Base-by-base conservation (phyloP, 2,797 vertebrate genomes). In the Microctenopoma steveboyesi region DNA sequence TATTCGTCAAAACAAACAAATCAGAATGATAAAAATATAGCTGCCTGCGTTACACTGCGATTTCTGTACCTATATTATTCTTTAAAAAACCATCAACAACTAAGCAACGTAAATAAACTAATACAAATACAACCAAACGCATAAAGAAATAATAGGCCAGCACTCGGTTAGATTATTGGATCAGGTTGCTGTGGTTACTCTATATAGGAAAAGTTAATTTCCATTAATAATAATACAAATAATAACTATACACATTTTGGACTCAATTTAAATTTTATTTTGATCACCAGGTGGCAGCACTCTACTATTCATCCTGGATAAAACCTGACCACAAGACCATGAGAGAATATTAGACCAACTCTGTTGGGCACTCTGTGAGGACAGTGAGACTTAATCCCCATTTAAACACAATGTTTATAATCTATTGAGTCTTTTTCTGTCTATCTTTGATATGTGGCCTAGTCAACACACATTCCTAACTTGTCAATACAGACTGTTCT, bases 401-500 rank as follows among this genome's bases (percentile, higher is more conserved):
- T 59, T 57, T 43, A 35, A 33, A 11, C 40, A 62, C 46, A 14
- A 0, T 65, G 40, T 74, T 71, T 58, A 33, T 59, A 70, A 81
- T 40, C 55, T 39, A 69, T 22, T 72, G 7, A 33, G 25, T 58
- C 11, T 61, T 70, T 74, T 77, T 68, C 5, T 58, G 56, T 64
- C 79, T 85, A 51, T 67, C 46, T 71, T 40, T 35, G 53, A 56
- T 56, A 39, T 8, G 4, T 53, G 27, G 27, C 11, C 52, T n/a
- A 86, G 75, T 77, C 85, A 27, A 83, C 76, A 86, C 78, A 88
- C 75, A 84, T 86, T 85, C 81, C 71, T 74, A 2, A 55, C 73
- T 58, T 47, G 57, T 71, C 68, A 70, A 88, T 63, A 89, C 88
- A 82, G 37, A 45, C 69, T 86, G 90, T 90, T 90, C 87, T 86